Base-by-base conservation (phyloP, 2,888 invertebrate genomes). In the Archips xylosteana region DNA sequence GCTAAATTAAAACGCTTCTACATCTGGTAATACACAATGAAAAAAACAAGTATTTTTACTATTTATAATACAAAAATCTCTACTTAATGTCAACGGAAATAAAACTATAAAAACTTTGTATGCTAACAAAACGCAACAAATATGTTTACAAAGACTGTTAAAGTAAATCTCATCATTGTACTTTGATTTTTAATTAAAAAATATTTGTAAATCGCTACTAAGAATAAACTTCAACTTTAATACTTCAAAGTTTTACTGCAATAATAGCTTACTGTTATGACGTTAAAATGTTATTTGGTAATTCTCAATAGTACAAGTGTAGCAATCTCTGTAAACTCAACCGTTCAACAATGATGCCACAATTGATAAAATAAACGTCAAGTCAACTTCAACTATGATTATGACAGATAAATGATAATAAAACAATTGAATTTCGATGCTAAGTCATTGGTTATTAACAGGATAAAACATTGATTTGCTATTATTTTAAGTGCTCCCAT, bases 341-440 rank as follows among this genome's bases (percentile, higher is more conserved):
- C 32, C 10, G 2, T 12, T 12, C 23, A 62, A 5, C 62, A 62
- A 32, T 23, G 62, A 23, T 23, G 12, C 62, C 62, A 62, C 62
- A 23, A 15, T 15, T 15, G 3, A 62, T 23, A 10, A 45, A 5
- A 62, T 23, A 62, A 45, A 62, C 42, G 61, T 61, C 61, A 61
- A 15, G 23, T 23, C 1, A 23, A 23, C 1, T 23, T 23, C 23
- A 23, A 23, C 23, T 23, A 1, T 23, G 23, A 1, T 1, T 23
- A 9, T 54, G 45, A 62, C 45, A 62, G 23, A n/a, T 62, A 23
- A 45, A 45, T 63, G 63, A 63, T 63, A 62, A 63, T 63, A 63
- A 63, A 63, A 63, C 47, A 63, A 63, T 47, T 47, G 15, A 39
- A 63, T 13, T 34, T 63, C 36, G 12, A 13, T 1, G 3, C 13